Conservation (phyloP, 2,797 vertebrate genomes). For the Euthynnus affinis region DNA sequence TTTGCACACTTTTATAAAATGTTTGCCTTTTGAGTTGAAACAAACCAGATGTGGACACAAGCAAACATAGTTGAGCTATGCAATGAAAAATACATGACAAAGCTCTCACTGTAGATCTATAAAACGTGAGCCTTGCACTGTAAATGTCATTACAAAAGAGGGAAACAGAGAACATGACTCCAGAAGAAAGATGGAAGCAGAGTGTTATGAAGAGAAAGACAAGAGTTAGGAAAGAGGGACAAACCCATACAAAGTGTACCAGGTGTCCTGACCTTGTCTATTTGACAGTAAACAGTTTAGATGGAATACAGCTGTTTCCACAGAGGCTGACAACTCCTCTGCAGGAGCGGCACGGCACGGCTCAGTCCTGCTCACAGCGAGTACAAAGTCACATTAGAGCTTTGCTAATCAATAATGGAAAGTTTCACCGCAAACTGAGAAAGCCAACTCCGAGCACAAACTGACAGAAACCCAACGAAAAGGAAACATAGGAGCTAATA, state of each 20-base stretch:
- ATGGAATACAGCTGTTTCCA: slow-evolving; percentile 53
- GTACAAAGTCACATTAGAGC: slow-evolving; percentile 35
- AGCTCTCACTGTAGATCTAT: slow-evolving; percentile 13
- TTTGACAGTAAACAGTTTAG: slow-evolving; percentile 55
- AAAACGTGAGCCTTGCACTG: slow-evolving; percentile 4
- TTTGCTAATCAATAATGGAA: slow-evolving; percentile 44
- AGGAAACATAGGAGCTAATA: background rate
- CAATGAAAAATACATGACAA: slow-evolving; percentile 33
- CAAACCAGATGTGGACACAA: background rate
- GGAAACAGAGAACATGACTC: slow-evolving; percentile 39
- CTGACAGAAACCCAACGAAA: background rate
- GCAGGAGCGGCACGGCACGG: background rate
- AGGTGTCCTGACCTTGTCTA: slow-evolving; percentile 60
- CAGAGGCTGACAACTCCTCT: slow-evolving; percentile 25
- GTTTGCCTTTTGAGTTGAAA: slow-evolving; percentile 1
- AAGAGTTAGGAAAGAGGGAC: slow-evolving; percentile 14
- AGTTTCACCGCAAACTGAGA: slow-evolving; percentile 10
- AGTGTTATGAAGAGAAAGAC: slow-evolving; percentile 15
- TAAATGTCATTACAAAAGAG: slow-evolving; percentile 10
- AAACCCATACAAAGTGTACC: slow-evolving; percentile 35
- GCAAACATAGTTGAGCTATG: slow-evolving; percentile 5
- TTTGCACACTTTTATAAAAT: background rate
- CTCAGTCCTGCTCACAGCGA: background rate
- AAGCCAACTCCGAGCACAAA: background rate
- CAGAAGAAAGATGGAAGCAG: slow-evolving; percentile 26